Evolutionary conservation across 1,140 invertebrate genomes (phyloP).

Genomic region (Pteromalus puparum): DNA sequence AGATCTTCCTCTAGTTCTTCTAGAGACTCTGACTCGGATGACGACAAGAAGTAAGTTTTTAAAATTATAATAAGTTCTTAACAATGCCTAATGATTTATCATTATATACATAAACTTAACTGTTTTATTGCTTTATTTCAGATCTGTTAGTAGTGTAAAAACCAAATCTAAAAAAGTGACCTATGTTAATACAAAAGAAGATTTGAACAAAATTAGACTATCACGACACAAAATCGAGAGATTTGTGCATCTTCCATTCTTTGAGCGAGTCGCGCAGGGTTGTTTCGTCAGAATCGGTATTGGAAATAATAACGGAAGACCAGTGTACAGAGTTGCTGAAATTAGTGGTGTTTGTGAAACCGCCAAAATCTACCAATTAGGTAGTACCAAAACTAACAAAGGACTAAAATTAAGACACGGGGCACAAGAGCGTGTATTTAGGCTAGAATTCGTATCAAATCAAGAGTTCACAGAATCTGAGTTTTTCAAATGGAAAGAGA

Average conservation of each 20-base stretch:
- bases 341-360: constrained; percentile 97
- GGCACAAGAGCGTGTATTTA: constrained; percentile 92
- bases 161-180: constrained; percentile 76
- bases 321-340: constrained; percentile 96
- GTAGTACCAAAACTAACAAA: constrained; percentile 95
- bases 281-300: constrained; percentile 98
- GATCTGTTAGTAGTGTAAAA: constrained; percentile 73
- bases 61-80: constrained; percentile 25
- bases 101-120: not conserved
- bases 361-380: constrained; percentile 94
- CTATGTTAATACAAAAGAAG: constrained; percentile 85
- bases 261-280: constrained; percentile 90
- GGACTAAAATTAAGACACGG: constrained; percentile 87
- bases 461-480: constrained; percentile 95
- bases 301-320: constrained; percentile 90
- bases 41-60: constrained; percentile 73
- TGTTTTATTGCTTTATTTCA: constrained; percentile 57
- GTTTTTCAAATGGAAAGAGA: constrained; percentile 94
- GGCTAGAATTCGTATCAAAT: constrained; percentile 98
- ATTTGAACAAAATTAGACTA: constrained; percentile 91
- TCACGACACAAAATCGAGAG: constrained; percentile 95
- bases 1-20: constrained; percentile 76
- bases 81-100: not conserved
- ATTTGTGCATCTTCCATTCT: constrained; percentile 97
- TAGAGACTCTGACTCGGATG: constrained; percentile 76